A percentile compares a stretch with the other conserved stretches of the same genome.
Conservation (phyloP, 2,113 vertebrate species). For the Pterocles orientalis region DNA sequence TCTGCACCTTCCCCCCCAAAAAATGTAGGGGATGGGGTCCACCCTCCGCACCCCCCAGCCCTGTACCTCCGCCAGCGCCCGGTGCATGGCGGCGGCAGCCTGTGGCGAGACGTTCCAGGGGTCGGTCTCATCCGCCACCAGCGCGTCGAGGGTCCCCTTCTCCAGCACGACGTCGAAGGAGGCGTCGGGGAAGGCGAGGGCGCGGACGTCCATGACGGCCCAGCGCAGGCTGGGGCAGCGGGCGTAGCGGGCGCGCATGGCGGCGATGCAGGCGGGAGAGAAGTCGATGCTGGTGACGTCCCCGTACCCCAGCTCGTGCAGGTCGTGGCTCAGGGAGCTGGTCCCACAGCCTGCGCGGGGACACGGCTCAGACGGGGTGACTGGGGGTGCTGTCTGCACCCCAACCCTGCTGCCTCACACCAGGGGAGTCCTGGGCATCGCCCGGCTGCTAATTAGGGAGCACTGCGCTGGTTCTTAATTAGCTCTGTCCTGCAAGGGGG, state of each 20-base stretch:
- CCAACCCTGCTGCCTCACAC: rapidly evolving
- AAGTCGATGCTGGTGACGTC: conserved; percentile 91
- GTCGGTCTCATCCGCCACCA: conserved; percentile 86
- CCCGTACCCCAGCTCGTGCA: conserved; percentile 81
- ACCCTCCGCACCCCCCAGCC: background rate
- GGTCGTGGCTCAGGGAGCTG: conserved; percentile 86
- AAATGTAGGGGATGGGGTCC: rapidly evolving
- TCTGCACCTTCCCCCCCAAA: background rate
- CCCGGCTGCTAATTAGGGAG: rapidly evolving
- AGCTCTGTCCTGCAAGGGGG: background rate
- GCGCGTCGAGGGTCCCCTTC: conserved; percentile 89
- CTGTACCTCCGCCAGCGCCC: conserved; percentile 85
- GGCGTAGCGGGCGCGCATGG: conserved; percentile 81
- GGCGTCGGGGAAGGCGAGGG: conserved; percentile 77
- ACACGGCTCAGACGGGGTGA: background rate
- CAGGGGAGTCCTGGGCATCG: too few species aligned
- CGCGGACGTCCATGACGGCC: conserved; percentile 87
- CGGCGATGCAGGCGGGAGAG: conserved; percentile 85
- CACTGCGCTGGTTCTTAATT: background rate
- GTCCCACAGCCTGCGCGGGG: conserved; percentile 87
- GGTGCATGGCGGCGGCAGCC: conserved; percentile 71
- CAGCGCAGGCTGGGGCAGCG: conserved; percentile 80
- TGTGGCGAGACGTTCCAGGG: conserved; percentile 82
- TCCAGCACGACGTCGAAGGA: conserved; percentile 89
- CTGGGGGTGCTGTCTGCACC: background rate